phyloP scores from a whole-genome alignment of 2,888 invertebrate species.

The Parasteatoda lunata region DNA sequence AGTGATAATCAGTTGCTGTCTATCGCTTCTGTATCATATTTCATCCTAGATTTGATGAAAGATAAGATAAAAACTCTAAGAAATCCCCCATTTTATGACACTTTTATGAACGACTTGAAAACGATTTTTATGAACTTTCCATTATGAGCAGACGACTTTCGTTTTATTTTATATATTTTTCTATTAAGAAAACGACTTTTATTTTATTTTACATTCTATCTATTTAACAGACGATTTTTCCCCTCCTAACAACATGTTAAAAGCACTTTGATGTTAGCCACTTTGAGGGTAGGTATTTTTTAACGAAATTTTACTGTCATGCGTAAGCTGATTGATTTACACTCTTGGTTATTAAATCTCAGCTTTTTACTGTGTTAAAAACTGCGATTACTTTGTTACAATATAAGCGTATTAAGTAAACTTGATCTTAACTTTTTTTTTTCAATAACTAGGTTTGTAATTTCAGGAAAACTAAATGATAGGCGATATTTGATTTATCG shows the following conservation, averaged over 20 bases:
- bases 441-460: too few species aligned
- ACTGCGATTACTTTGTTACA: background rate
- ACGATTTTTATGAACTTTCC: background rate
- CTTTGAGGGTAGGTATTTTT: background rate
- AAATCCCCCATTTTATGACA: background rate
- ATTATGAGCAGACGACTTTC: background rate
- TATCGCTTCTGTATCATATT: conserved; percentile 29
- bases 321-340: conserved; percentile 40
- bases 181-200: background rate
- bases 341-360: conserved; percentile 34
- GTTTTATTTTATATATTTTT: background rate
- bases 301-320: conserved; percentile 11
- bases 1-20: conserved; percentile 46
- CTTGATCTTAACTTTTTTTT: background rate
- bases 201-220: background rate
- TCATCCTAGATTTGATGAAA: conserved; percentile 35
- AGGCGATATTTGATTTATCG: too few species aligned
- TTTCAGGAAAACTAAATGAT: too few species aligned
- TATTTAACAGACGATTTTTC: background rate
- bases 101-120: conserved; percentile 5
- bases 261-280: background rate
- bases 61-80: conserved; percentile 19
- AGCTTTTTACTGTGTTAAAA: background rate
- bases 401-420: background rate
- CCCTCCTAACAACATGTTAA: background rate